A percentile compares a stretch with the other conserved stretches of the same genome.
Conservation (phyloP, 2,113 vertebrate genomes). For the Romanogobio albipinnatus region DNA sequence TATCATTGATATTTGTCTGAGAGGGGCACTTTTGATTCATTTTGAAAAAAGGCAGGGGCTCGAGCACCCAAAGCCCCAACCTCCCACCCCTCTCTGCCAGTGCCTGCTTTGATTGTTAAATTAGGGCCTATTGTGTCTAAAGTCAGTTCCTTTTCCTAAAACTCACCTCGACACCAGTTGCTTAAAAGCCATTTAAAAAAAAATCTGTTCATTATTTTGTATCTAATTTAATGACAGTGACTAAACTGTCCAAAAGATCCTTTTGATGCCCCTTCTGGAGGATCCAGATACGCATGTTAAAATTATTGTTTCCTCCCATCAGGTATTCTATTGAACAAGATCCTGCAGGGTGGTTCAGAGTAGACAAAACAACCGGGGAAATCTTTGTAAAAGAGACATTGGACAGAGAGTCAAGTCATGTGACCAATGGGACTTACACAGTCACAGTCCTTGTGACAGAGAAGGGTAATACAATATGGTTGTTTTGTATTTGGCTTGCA, state of each 20-base stretch:
- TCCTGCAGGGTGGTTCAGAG: conserved; percentile 65
- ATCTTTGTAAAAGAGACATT: conserved; percentile 61
- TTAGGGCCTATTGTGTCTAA: too few relatives aligned
- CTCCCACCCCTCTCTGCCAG: too few relatives aligned
- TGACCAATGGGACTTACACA: conserved; percentile 64
- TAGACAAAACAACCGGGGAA: conserved; percentile 65
- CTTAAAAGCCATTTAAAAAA: neutral
- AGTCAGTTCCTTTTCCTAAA: too few relatives aligned
- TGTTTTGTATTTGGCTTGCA: neutral
- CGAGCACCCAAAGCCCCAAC: too few relatives aligned
- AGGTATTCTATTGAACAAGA: conserved; percentile 57
- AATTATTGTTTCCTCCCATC: neutral
- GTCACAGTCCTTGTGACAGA: conserved; percentile 66
- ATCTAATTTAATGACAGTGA: neutral
- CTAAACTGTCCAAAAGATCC: neutral
- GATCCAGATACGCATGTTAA: neutral
- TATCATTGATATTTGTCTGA: too few relatives aligned
- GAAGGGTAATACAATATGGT: conserved; percentile 60
- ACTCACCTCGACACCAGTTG: neutral
- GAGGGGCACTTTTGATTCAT: too few relatives aligned
- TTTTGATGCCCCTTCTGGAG: neutral
- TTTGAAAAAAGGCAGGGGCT: too few relatives aligned
- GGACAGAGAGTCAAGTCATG: conserved; percentile 70
- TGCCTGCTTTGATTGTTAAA: too few relatives aligned
- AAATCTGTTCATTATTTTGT: neutral